Evolutionary conservation across 2,113 vertebrate genomes (phyloP).

Genomic region (Saimiri boliviensis): DNA sequence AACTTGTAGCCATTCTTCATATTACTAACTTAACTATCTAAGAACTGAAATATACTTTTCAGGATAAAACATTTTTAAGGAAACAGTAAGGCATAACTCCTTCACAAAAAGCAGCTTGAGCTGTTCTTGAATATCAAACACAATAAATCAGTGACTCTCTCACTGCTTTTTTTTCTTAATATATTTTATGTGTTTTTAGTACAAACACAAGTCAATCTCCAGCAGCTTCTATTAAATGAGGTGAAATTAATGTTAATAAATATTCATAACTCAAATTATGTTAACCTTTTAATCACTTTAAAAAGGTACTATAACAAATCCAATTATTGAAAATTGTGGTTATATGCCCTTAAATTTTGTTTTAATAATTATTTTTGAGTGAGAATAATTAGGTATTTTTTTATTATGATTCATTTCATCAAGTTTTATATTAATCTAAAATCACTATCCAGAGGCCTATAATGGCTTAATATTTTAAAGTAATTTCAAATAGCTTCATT

Average conservation of each 20-base stretch:
- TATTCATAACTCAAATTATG: neutral
- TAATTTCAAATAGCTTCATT: neutral
- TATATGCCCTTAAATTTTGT: neutral
- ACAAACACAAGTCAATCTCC: neutral
- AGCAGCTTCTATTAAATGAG: neutral
- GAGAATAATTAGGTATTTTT: neutral
- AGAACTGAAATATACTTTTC: conserved; percentile 56
- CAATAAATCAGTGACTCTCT: neutral
- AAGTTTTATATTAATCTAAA: neutral
- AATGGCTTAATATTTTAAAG: neutral
- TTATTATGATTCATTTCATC: neutral
- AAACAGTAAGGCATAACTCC: conserved; percentile 64
- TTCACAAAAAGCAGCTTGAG: conserved; percentile 66
- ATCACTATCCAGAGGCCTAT: neutral
- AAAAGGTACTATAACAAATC: neutral
- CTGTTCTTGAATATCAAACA: neutral
- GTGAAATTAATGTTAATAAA: conserved; percentile 19
- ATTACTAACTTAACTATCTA: conserved; percentile 49
- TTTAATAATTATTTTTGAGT: neutral
- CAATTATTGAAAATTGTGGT: neutral
- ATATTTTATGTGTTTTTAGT: neutral
- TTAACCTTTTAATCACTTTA: neutral
- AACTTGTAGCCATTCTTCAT: conserved; percentile 24
- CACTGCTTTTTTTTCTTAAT: neutral
- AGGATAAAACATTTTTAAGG: conserved; percentile 66